Base-by-base conservation (phyloP, 2,888 invertebrate species). In the Thera obeliscata region DNA sequence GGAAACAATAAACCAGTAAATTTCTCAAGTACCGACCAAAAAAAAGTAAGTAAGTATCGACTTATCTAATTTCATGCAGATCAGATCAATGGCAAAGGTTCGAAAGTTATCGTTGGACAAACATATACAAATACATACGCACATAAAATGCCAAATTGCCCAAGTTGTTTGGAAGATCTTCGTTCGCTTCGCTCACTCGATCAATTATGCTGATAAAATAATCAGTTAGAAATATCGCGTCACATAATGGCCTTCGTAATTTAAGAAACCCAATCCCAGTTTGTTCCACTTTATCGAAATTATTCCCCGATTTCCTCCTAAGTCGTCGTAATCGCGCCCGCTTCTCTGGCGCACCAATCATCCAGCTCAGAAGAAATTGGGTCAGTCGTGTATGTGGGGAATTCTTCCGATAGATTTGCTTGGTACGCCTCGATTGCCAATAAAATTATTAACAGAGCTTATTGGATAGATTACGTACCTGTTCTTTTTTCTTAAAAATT, bases 361-460 rank as follows among this genome's bases (percentile, higher is more conserved):
- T 76, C 76, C 75, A 78, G 76, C 77, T 75, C 77, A 69, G 74
- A 76, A 81, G 82, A 84, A 89, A 87, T 86, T 83, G 81, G 87
- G 86, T 88, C 86, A 86, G 80, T 77, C 80, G 73, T 84, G 83
- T 84, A 83, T 81, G 81, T 71, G 81, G 78, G 82, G 84, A 85
- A 86, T 88, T 84, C 87, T 90, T 91, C 88, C 90, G 73, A 88
- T 87, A 88, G 86, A 91, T 91, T 91, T 87, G 81, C 81, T 86
- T 80, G 81, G 77, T 82, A 80, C 83, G 85, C 81, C 80, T 85
- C 84, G 81, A 81, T 85, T 78, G 81, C 78, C 83, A 83, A 84
- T 85, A 84, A 86, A 85, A 85, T 86, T 82, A 85, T 78, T 78
- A 74, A 76, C 69, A 68, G 61, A 64, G 67, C 75, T 61, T 75